phyloP scores from a whole-genome alignment of 2,888 invertebrate genomes.

The Agrochola circellaris region DNA sequence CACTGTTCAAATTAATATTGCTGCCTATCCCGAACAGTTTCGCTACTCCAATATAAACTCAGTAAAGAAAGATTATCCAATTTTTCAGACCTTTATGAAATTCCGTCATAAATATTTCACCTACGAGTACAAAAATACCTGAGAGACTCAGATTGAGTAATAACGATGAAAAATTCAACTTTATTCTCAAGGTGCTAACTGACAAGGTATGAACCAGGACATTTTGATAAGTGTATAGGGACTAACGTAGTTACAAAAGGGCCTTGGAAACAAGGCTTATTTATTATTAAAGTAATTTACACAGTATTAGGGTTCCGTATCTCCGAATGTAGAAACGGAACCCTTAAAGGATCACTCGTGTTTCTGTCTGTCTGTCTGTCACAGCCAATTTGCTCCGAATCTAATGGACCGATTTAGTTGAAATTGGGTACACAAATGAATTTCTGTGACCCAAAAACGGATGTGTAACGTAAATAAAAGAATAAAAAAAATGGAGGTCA shows the following conservation, averaged over 20 bases:
- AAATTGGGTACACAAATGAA: no score
- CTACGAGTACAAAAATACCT: conserved; percentile 26
- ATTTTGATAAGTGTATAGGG: conserved; percentile 33
- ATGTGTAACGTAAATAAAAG: no score
- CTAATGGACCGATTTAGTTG: no score
- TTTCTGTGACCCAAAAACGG: no score
- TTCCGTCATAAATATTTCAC: conserved; percentile 39
- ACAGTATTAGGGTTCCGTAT: no score
- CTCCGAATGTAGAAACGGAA: no score
- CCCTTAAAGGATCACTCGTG: no score
- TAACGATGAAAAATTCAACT: conserved; percentile 47
- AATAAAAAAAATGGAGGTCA: no score
- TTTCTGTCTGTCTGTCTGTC: no score
- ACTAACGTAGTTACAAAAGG: background rate
- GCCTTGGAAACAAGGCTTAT: background rate
- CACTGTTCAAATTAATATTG: background rate
- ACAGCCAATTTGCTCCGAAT: no score
- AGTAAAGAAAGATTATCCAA: conserved; percentile 22
- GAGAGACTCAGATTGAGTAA: conserved; percentile 17
- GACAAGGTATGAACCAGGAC: conserved; percentile 20
- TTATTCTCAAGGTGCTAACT: background rate
- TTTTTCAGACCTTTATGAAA: conserved; percentile 24
- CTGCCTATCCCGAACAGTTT: background rate
- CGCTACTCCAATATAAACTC: background rate
- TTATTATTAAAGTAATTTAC: background rate